Conservation (phyloP, 1,140 invertebrate genomes). For the Heliconius hewitsoni region DNA sequence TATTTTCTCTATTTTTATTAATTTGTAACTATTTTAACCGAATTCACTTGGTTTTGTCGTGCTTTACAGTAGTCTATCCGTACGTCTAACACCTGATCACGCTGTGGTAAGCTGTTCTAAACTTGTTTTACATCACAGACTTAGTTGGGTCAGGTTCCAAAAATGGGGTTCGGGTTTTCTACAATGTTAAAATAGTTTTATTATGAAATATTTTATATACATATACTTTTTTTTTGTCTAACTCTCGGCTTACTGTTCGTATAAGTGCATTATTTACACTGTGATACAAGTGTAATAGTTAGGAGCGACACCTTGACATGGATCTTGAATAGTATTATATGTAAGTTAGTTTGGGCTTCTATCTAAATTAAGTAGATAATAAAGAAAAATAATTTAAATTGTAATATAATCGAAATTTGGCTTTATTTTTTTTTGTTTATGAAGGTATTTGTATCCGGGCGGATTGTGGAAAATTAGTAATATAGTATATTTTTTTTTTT, state of each 20-base stretch:
- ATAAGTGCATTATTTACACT: constrained; percentile 80
- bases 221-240: too few species aligned
- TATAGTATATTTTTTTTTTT: neutral
- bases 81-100: too few species aligned
- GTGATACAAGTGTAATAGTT: constrained; percentile 77
- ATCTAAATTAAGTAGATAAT: constrained; percentile 24
- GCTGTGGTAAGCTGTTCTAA: too few species aligned
- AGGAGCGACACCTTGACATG: constrained; percentile 68
- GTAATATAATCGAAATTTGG: constrained; percentile 10
- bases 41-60: too few species aligned
- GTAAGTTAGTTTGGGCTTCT: constrained; percentile 33
- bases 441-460: neutral
- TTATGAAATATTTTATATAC: too few species aligned
- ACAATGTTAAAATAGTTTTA: too few species aligned
- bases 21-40: too few species aligned
- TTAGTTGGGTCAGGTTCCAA: too few species aligned
- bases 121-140: too few species aligned
- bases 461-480: neutral
- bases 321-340: constrained; percentile 50
- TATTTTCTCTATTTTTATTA: too few species aligned
- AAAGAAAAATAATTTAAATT: neutral
- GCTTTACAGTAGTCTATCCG: too few species aligned
- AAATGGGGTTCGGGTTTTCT: too few species aligned
- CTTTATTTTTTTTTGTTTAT: constrained; percentile 14
- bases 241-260: constrained; percentile 36